Percentiles rank a stretch among this genome's conserved stretches.
phyloP scores from a whole-genome alignment of 2,797 vertebrate species.

The Coregonus sp. region DNA sequence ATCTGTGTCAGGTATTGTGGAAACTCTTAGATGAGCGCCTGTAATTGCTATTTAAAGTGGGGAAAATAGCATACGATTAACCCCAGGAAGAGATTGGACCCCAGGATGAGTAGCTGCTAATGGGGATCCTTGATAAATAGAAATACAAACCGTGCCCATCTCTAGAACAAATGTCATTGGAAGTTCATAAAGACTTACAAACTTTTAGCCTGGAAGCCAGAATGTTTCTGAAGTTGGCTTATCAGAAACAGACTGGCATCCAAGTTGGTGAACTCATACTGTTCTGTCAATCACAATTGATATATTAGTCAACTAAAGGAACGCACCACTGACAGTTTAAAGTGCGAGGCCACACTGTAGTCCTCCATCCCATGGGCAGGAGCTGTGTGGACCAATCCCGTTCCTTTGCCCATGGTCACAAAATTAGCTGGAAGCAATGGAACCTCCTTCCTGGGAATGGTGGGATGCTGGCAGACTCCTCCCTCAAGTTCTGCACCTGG shows the following conservation, averaged over 20 bases:
- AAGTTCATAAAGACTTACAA: not conserved
- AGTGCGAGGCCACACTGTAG: constrained; percentile 88
- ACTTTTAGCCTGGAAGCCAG: not conserved
- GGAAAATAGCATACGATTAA: too few species aligned
- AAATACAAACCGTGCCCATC: too few species aligned
- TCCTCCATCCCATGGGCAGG: constrained; percentile 97
- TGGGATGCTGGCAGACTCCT: constrained; percentile 88
- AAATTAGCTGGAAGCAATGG: constrained; percentile 90
- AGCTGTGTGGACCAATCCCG: constrained; percentile 94
- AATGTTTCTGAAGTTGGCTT: not conserved
- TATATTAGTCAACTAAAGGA: not conserved
- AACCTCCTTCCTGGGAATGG: constrained; percentile 79
- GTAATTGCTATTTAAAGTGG: too few species aligned
- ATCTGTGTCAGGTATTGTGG: too few species aligned
- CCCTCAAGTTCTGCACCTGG: constrained; percentile 85
- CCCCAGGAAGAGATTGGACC: too few species aligned
- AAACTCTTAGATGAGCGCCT: too few species aligned
- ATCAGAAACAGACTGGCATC: not conserved
- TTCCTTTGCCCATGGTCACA: constrained; percentile 93
- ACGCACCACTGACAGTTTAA: constrained; percentile 85
- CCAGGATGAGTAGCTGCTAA: too few species aligned
- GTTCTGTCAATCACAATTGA: not conserved
- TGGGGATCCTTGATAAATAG: too few species aligned
- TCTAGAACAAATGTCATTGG: not conserved
- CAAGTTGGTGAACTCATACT: not conserved